Evolutionary conservation across 1,140 invertebrate genomes (phyloP).

Genomic region (Sitodiplosis mosellana): DNA sequence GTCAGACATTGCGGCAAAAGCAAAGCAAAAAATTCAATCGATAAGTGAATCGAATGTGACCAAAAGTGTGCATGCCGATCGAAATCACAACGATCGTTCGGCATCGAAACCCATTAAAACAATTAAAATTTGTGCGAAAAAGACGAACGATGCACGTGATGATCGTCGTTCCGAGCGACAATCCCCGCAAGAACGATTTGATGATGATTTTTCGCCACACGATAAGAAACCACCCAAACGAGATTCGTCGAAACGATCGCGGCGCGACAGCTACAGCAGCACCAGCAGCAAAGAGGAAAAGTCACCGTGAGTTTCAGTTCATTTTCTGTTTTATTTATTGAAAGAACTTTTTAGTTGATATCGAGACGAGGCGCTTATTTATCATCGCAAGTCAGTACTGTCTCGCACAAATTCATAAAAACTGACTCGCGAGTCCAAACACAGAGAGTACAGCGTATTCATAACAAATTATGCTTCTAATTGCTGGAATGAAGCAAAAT

Average conservation of each 20-base stretch:
- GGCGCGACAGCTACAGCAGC: constrained; percentile 11
- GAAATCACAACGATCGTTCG: not conserved
- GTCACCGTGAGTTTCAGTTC: constrained; percentile 15
- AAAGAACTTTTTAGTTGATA: not conserved
- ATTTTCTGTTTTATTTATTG: too few species aligned
- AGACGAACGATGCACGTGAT: not conserved
- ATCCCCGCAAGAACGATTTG: not conserved
- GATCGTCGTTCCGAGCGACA: not conserved
- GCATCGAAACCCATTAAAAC: not conserved
- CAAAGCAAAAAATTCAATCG: constrained; percentile 30
- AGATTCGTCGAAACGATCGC: constrained; percentile 6
- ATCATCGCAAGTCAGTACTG: not conserved
- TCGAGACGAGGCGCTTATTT: too few species aligned
- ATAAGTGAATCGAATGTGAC: constrained; percentile 8
- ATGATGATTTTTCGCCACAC: not conserved
- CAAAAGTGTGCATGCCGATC: not conserved
- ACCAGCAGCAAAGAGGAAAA: constrained; percentile 18
- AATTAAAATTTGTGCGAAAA: not conserved
- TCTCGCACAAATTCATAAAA: not conserved
- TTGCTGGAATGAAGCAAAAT: not conserved
- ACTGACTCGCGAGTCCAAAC: not conserved
- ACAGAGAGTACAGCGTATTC: not conserved
- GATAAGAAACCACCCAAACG: not conserved
- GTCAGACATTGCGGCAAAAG: constrained; percentile 40
- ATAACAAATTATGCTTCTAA: not conserved